Evolutionary conservation across 2,797 vertebrate species (phyloP).

Genomic region (Coccyzus lansbergi): DNA sequence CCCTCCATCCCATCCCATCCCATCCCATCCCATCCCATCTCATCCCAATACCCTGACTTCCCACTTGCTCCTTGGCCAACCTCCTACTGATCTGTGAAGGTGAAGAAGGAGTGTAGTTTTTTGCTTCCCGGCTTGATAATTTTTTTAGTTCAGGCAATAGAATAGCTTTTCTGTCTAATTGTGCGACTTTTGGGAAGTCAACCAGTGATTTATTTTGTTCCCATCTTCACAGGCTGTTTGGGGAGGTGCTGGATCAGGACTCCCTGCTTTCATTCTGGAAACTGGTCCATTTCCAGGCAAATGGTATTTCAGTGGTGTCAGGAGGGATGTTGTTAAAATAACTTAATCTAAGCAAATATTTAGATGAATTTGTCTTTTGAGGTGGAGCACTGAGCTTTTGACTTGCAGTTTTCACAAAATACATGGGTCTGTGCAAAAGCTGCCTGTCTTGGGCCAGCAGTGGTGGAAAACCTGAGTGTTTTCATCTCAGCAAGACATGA

Average conservation of each 20-base stretch:
- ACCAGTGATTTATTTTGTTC: neutral
- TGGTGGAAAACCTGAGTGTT: neutral
- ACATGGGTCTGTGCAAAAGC: neutral
- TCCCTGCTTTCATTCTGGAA: neutral
- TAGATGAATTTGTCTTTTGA: neutral
- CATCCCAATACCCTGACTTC: rapidly evolving
- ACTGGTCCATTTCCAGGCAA: neutral
- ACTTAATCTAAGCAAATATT: neutral
- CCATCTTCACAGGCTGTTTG: neutral
- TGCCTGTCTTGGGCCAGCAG: neutral
- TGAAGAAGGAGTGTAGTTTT: neutral
- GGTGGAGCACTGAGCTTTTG: neutral
- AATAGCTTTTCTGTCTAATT: neutral
- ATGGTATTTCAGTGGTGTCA: neutral
- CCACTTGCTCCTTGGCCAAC: neutral
- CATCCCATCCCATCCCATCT: no score
- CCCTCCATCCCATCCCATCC: no score
- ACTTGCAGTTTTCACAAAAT: neutral
- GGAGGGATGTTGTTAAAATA: neutral
- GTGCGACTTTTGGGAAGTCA: neutral
- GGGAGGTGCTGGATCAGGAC: neutral
- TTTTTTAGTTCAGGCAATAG: neutral
- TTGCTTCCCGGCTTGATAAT: neutral
- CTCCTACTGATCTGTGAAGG: neutral
- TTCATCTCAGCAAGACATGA: neutral